A percentile compares a stretch with the other conserved stretches of the same genome.
phyloP scores from a whole-genome alignment of 2,113 vertebrate genomes.

The Apteryx mantelli region DNA sequence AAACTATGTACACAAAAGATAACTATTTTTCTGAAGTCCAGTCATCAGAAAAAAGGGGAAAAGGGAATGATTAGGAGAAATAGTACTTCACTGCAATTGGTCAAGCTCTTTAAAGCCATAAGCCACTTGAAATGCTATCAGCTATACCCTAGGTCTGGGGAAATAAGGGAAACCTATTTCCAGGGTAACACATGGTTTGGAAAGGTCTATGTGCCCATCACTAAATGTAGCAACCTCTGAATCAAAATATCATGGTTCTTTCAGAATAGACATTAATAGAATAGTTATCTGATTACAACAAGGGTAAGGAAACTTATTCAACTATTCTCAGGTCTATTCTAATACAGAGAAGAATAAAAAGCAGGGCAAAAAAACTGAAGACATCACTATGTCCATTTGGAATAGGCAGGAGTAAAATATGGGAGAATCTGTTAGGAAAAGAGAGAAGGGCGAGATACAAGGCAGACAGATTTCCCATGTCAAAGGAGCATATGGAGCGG shows the following conservation, averaged over 20 bases:
- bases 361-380: not conserved
- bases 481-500: fast-evolving
- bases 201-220: not conserved
- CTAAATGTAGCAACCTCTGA: not conserved
- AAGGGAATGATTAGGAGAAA: not conserved
- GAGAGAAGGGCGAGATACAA: not conserved
- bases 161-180: not conserved
- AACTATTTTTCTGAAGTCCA: not conserved
- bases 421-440: not conserved
- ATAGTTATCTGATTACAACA: not conserved
- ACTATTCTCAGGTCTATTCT: not conserved
- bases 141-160: not conserved
- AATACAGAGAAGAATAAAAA: not conserved
- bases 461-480: not conserved
- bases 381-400: not conserved
- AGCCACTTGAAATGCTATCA: not conserved
- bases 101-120: not conserved
- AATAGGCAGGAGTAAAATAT: not conserved
- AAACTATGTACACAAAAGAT: not conserved
- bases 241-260: not conserved
- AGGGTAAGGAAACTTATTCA: not conserved
- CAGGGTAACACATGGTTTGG: not conserved
- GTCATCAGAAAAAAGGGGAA: not conserved
- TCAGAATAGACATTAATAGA: not conserved
- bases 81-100: not conserved